Evolutionary conservation across 1,140 invertebrate species (phyloP).

Genomic region (Nebria ingens): DNA sequence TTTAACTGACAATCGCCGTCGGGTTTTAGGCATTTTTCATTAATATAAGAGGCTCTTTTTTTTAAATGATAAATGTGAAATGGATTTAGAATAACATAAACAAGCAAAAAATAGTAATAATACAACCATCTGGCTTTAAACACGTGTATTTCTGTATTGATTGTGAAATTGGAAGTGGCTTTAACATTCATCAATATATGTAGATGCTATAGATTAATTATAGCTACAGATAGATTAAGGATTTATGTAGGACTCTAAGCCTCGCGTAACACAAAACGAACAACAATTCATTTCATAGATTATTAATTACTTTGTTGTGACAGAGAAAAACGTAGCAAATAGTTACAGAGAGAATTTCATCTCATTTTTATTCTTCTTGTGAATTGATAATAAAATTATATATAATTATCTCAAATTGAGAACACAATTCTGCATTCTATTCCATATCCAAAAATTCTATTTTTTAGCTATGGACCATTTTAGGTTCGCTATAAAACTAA

Average conservation of each 20-base stretch:
- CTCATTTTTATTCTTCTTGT: background rate
- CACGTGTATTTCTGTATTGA: background rate
- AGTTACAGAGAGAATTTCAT: background rate
- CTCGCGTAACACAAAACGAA: background rate
- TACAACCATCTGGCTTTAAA: too few relatives aligned
- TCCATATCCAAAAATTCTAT: background rate
- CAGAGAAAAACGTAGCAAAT: background rate
- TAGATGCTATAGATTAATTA: background rate
- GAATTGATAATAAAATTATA: too few relatives aligned
- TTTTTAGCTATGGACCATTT: background rate
- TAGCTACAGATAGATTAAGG: background rate
- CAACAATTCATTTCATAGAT: background rate
- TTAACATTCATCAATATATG: background rate
- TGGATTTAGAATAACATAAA: too few relatives aligned
- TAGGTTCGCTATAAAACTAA: too few relatives aligned
- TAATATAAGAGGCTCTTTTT: too few relatives aligned
- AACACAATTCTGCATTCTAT: too few relatives aligned
- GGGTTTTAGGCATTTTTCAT: too few relatives aligned
- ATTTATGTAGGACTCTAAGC: background rate
- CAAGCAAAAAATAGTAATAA: too few relatives aligned
- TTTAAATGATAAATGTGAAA: too few relatives aligned
- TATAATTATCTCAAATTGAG: too few relatives aligned
- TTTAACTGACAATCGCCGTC: too few relatives aligned
- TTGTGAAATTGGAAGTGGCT: background rate
- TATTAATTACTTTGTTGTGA: background rate